Percentiles rank a stretch among this genome's conserved stretches.
Conservation (phyloP, 2,113 vertebrate genomes). For the Pandion haliaetus region DNA sequence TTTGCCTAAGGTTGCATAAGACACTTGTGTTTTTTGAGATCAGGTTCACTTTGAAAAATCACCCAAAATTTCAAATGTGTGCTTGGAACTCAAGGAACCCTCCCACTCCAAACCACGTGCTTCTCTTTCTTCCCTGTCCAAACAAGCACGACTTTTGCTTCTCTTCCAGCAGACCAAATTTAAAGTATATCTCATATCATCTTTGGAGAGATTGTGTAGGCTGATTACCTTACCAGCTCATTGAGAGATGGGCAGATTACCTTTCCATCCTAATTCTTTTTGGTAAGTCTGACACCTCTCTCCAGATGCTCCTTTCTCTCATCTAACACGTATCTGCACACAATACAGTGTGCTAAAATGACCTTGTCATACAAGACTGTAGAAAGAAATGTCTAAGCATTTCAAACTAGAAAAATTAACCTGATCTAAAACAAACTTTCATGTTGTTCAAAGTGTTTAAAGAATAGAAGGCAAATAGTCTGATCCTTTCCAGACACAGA, state of each 20-base stretch:
- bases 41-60: neutral
- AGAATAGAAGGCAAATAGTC: neutral
- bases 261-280: neutral
- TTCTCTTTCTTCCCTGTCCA: neutral
- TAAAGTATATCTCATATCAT: neutral
- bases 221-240: neutral
- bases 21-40: neutral
- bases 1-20: neutral
- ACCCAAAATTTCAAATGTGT: neutral
- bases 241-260: neutral
- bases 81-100: neutral
- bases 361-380: neutral
- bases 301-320: neutral
- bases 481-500: neutral
- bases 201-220: neutral
- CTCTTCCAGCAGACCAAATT: neutral
- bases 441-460: neutral
- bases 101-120: neutral
- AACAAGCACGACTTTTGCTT: neutral
- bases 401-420: neutral
- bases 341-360: neutral
- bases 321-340: neutral
- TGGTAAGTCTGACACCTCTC: neutral
- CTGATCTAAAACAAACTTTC: neutral
- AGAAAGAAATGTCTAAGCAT: neutral